Percentiles rank a stretch among this genome's conserved stretches.
phyloP scores from a whole-genome alignment of 2,113 vertebrate genomes.

The Rhea americana region DNA sequence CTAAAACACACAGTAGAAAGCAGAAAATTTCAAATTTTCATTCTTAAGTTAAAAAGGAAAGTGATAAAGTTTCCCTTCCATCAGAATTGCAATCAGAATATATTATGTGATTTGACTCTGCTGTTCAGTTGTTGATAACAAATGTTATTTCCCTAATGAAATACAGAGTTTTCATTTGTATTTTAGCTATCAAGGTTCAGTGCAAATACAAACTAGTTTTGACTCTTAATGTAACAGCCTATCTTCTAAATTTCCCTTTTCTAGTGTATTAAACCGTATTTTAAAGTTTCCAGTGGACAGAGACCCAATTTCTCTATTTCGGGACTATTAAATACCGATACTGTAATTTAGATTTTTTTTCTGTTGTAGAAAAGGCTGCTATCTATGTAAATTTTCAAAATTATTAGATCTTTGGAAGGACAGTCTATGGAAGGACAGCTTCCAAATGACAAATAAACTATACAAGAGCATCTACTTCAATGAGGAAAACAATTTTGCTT shows the following conservation, averaged over 20 bases:
- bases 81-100: neutral
- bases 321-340: neutral
- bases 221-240: neutral
- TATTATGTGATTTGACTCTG: too few species aligned
- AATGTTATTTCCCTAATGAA: neutral
- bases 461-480: neutral
- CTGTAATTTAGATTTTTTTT: neutral
- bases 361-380: neutral
- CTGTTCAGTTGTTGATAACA: neutral
- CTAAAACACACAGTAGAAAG: neutral
- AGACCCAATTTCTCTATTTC: neutral
- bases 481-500: neutral
- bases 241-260: neutral
- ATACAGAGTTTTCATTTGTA: neutral
- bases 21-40: neutral
- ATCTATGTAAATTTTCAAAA: neutral
- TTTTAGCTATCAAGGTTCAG: neutral
- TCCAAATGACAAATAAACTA: neutral
- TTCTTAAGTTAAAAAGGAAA: neutral
- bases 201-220: neutral
- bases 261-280: neutral
- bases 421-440: neutral
- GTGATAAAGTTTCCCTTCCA: neutral
- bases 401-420: neutral
- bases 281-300: neutral